A percentile compares a stretch with the other conserved stretches of the same genome.
phyloP scores from a whole-genome alignment of 2,113 vertebrate genomes.

The Thunnus thynnus region DNA sequence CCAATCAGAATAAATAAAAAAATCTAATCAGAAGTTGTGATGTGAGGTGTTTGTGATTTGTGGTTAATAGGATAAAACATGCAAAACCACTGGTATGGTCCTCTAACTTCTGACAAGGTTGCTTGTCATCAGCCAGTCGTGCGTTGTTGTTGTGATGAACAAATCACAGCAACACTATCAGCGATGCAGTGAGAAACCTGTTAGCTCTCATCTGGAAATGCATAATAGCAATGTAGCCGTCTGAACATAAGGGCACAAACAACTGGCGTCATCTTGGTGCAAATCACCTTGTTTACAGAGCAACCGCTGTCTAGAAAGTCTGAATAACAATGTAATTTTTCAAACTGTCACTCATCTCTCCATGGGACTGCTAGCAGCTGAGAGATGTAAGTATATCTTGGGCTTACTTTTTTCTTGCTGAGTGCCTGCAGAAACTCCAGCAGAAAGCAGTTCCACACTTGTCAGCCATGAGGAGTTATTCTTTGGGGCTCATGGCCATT shows the following conservation, averaged over 20 bases:
- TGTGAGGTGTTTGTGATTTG: not conserved
- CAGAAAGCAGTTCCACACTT: constrained; percentile 59
- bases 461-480: constrained; percentile 66
- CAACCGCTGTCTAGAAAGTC: constrained; percentile 47
- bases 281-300: constrained; percentile 76
- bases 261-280: constrained; percentile 30
- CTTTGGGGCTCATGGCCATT: constrained; percentile 69
- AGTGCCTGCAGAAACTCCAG: constrained; percentile 47
- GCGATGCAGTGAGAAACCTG: not conserved
- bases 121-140: constrained; percentile 21
- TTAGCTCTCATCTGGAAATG: constrained; percentile 46
- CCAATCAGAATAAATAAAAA: not conserved
- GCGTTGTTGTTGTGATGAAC: constrained; percentile 4
- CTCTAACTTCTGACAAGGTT: not conserved
- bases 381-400: constrained; percentile 41
- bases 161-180: constrained; percentile 1
- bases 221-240: constrained; percentile 16
- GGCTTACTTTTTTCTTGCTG: constrained; percentile 48
- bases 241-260: constrained; percentile 52
- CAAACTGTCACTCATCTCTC: constrained; percentile 74
- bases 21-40: not conserved
- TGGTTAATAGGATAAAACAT: not conserved
- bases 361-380: constrained; percentile 57
- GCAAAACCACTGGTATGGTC: not conserved
- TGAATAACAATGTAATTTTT: constrained; percentile 73